Conservation (phyloP, 2,797 vertebrate species). For the Yasuhikotakia modesta region DNA sequence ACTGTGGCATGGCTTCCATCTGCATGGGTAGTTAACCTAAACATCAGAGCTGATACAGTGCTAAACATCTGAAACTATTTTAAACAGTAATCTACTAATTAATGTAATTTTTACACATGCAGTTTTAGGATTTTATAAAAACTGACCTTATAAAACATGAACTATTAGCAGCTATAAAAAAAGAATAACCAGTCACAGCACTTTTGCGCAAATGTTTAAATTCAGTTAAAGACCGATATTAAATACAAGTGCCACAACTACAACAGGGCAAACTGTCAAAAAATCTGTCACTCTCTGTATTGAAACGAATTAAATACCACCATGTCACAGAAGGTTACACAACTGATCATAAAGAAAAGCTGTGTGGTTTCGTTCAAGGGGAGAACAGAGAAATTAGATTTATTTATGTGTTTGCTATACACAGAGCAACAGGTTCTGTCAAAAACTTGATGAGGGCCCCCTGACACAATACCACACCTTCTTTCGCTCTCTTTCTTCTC, state of each 20-base stretch:
- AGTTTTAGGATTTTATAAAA: no score
- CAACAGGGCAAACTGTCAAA: no score
- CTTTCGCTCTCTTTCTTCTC: neutral
- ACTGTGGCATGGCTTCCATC: neutral
- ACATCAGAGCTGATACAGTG: no score
- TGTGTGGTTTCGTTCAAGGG: neutral
- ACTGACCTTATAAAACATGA: neutral
- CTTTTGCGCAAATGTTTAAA: no score
- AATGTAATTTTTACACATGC: no score
- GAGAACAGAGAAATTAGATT: neutral
- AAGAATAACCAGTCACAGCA: no score
- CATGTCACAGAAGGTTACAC: neutral
- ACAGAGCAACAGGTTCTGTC: slow-evolving; percentile 16
- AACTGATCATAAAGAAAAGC: neutral
- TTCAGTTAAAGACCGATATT: no score
- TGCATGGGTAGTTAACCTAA: no score
- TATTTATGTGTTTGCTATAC: neutral
- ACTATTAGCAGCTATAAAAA: neutral
- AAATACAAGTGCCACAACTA: no score
- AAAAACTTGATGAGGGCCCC: neutral
- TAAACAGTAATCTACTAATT: no score
- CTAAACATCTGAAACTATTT: no score
- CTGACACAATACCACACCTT: neutral
- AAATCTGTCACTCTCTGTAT: neutral
- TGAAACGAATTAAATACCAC: neutral